Evolutionary conservation across 2,888 invertebrate species (phyloP), one percentile per base, ranked within the genome.

Genomic region (Lycia hirtaria): DNA sequence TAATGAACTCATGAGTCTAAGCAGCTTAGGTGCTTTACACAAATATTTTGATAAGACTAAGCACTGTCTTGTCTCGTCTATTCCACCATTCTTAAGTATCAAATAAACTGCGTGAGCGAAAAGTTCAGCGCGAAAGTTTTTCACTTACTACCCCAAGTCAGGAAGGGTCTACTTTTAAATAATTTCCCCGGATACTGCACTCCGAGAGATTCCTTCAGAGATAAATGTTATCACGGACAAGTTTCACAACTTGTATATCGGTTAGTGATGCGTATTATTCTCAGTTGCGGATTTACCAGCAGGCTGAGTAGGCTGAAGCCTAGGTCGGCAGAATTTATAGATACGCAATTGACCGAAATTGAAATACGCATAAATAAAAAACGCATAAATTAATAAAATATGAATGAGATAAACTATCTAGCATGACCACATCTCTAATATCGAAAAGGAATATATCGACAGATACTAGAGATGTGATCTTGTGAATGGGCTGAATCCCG

Each of bases 181-280:
- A 48, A 60, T 62, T 57, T 57, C 62, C 28, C 26, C 33, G 43
- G 24, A 35, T 37, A 52, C 57, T 59, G 63, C 60, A 56, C 56
- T 59, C 44, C 47, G 28, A 26, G n/a, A 55, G 63, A 59, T 65
- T 63, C 51, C 62, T 55, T 44, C 54, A 20, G 56, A 61, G 65
- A 61, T 61, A 63, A 52, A 48, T 43, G 56, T 58, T 48, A 51
- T 59, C 56, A 37, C 56, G 49, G 37, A n/a, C 7, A 56, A 59
- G 41, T 64, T 64, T 47, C 47, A 45, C 47, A 60, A 60, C 57
- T 58, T 38, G 6, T 41, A 12, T 26, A 53, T 54, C 20, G 41
- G 32, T 20, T 56, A 49, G 43, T 43, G 33, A 48, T 54, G 65
- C 12, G 37, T 24, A 24, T 43, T 10, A 12, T 14, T 14, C 14